Percentiles rank a stretch among this genome's conserved stretches.
Evolutionary conservation across 2,797 vertebrate genomes (phyloP).

Genomic region (Apogon hyalosoma): DNA sequence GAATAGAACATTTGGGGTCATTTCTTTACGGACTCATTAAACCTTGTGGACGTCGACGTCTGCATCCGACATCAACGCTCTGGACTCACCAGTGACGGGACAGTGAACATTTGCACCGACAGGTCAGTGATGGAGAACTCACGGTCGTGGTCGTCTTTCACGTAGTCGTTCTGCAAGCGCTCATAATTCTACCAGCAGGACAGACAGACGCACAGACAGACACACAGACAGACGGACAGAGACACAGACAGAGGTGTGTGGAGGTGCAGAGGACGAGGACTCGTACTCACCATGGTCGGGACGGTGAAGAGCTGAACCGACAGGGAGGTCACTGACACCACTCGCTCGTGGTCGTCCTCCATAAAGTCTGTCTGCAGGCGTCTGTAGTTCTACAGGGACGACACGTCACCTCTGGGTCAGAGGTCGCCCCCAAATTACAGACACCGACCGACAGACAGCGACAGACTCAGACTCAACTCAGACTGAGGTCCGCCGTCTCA

Average conservation of each 20-base stretch:
- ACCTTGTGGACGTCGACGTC: too few relatives aligned
- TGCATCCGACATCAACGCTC: constrained; percentile 8
- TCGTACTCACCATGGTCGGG: constrained; percentile 95
- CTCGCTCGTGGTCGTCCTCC: constrained; percentile 98
- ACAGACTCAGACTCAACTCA: too few relatives aligned
- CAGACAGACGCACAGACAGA: constrained; percentile 65
- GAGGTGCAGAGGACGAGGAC: constrained; percentile 84
- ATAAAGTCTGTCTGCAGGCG: constrained; percentile 99
- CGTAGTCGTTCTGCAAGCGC: constrained; percentile 95
- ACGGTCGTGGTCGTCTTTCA: constrained; percentile 96
- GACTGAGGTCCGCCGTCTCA: too few relatives aligned
- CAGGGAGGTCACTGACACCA: constrained; percentile 97
- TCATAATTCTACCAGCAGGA: constrained; percentile 93
- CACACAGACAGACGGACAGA: constrained; percentile 67
- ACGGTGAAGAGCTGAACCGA: constrained; percentile 99
- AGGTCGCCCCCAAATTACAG: constrained; percentile 62
- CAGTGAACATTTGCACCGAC: constrained; percentile 97
- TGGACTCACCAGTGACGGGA: constrained; percentile 87
- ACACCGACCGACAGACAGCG: not conserved
- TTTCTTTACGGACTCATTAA: too few relatives aligned
- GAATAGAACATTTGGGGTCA: too few relatives aligned
- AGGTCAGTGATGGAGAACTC: constrained; percentile 97
- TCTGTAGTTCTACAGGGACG: constrained; percentile 95
- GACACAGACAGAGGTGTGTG: constrained; percentile 86
- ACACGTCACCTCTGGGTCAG: constrained; percentile 91